These are phyloP conservation scores for Strix uralensis DNA, from an alignment of 2,113 vertebrate genomes.

Conservation along the genomic window DNA sequence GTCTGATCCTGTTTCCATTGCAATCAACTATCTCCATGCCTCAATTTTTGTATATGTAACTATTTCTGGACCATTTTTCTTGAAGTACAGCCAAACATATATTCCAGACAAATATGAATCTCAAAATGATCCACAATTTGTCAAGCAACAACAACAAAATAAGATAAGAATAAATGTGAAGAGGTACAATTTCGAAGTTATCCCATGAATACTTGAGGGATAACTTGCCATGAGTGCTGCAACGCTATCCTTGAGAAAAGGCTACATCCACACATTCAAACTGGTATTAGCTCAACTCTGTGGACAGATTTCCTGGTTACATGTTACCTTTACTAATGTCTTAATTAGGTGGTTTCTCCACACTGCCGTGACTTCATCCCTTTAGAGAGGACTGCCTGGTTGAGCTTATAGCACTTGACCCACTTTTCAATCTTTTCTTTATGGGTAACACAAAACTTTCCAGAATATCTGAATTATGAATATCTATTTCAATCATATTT, in stretches of 20 bases:
- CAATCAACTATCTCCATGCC: background rate
- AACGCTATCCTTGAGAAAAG: rapidly evolving
- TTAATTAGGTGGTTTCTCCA: slow-evolving; percentile 18
- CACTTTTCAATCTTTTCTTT: slow-evolving; percentile 32
- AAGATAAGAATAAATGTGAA: background rate
- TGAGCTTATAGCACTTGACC: slow-evolving; percentile 18
- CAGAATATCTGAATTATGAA: background rate
- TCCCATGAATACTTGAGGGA: background rate
- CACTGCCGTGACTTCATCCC: background rate
- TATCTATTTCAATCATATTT: slow-evolving; percentile 5
- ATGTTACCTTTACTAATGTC: background rate
- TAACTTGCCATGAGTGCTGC: background rate
- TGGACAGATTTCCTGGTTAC: background rate
- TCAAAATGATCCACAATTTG: background rate
- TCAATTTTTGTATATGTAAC: background rate
- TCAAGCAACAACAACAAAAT: background rate
- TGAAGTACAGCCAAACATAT: background rate
- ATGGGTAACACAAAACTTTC: slow-evolving; percentile 2
- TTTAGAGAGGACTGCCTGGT: background rate
- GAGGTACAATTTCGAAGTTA: background rate
- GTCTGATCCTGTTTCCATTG: background rate
- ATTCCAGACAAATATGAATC: background rate
- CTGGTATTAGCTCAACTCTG: background rate
- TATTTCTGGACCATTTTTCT: background rate
- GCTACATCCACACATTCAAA: background rate